Percentiles rank a stretch among this genome's conserved stretches.
phyloP scores from a whole-genome alignment of 1,140 invertebrate species.

The Chelonus insularis region DNA sequence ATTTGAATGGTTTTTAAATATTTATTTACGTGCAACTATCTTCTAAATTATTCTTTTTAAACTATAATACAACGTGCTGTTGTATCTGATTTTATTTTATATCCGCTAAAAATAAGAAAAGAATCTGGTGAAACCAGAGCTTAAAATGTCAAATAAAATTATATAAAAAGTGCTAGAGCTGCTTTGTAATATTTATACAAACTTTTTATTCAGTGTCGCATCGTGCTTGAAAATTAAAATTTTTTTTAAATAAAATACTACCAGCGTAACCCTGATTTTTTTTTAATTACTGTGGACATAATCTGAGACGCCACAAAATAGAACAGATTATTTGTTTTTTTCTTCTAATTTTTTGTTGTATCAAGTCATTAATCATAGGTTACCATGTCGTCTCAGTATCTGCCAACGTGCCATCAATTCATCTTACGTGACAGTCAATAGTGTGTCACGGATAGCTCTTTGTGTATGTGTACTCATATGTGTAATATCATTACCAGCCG shows the following conservation, averaged over 20 bases:
- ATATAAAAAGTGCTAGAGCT: too few species aligned
- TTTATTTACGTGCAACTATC: conserved; percentile 30
- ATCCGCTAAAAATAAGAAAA: not conserved
- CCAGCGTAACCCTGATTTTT: not conserved
- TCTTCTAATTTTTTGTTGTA: not conserved
- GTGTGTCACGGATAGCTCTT: not conserved
- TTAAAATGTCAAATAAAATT: too few species aligned
- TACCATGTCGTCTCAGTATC: conserved; percentile 10
- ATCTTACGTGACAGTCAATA: conserved; percentile 16
- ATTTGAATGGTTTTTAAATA: conserved; percentile 6
- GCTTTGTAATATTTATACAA: too few species aligned
- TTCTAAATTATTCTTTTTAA: conserved; percentile 19
- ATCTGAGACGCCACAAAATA: not conserved
- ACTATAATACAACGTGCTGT: conserved; percentile 6
- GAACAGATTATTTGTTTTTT: not conserved
- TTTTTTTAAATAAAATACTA: too few species aligned
- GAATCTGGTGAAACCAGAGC: too few species aligned
- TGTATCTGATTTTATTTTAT: conserved; percentile 6
- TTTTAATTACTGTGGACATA: not conserved
- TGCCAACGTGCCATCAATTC: conserved; percentile 19
- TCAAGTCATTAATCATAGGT: not conserved
- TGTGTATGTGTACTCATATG: conserved; percentile 7
- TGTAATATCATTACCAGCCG: conserved; percentile 18
- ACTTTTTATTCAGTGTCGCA: too few species aligned
- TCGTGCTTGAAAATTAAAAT: too few species aligned